Evolutionary conservation across 2,113 vertebrate genomes (phyloP).

Genomic region (Clinocottus analis): DNA sequence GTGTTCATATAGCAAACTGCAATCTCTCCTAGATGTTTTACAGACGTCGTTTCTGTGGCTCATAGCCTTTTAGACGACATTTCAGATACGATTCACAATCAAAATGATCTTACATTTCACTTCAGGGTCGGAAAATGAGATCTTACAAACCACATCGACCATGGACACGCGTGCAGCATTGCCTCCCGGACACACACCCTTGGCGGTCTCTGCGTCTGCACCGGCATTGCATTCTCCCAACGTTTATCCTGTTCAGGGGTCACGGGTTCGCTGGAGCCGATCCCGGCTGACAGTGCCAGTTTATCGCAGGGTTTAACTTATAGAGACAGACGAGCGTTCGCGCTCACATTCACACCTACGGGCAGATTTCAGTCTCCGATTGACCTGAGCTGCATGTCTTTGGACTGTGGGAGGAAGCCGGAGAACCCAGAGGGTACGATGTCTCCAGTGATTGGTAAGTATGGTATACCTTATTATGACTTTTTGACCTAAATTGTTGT

Average conservation of each 20-base stretch:
- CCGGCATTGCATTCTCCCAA: background rate
- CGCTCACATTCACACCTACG: too few relatives aligned
- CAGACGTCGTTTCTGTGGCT: background rate
- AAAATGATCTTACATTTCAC: constrained; percentile 1
- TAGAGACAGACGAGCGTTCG: too few relatives aligned
- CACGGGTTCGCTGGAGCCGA: too few relatives aligned
- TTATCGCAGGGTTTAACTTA: too few relatives aligned
- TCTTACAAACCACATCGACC: background rate
- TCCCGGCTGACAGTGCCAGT: too few relatives aligned
- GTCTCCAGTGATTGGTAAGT: background rate
- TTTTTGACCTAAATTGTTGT: too few relatives aligned
- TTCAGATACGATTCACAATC: constrained; percentile 6
- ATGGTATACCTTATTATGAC: too few relatives aligned
- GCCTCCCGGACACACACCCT: background rate
- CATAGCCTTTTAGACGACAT: background rate
- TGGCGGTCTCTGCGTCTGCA: background rate
- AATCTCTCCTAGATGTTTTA: background rate
- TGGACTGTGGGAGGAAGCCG: too few relatives aligned
- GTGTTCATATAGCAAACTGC: background rate
- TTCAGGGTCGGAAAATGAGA: constrained; percentile 7
- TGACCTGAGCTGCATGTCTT: too few relatives aligned
- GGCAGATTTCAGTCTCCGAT: too few relatives aligned
- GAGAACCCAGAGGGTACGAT: background rate
- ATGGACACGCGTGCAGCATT: background rate
- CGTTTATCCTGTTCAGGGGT: too few relatives aligned